phyloP scores from a whole-genome alignment of 2,797 vertebrate genomes.

The Lacerta viridis region DNA sequence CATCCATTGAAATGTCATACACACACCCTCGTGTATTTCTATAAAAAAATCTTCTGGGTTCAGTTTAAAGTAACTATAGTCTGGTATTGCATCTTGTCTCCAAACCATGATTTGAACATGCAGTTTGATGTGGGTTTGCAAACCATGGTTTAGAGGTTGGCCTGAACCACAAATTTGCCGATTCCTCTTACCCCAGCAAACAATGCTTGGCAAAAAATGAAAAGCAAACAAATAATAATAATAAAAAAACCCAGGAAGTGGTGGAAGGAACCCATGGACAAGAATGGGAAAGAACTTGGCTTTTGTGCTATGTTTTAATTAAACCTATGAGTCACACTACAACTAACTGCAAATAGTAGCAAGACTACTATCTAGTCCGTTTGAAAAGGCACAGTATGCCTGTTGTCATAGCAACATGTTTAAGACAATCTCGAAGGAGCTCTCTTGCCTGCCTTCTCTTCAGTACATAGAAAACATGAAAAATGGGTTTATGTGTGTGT shows the following conservation, averaged over 20 bases:
- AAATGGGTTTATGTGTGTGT: accelerated
- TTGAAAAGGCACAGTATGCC: slow-evolving; percentile 17
- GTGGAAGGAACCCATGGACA: too few species aligned
- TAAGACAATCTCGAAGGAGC: slow-evolving; percentile 16
- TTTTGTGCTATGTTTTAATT: not conserved
- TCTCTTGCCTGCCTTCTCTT: not conserved
- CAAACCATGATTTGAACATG: not conserved
- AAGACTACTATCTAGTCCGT: not conserved
- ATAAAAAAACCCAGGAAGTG: not conserved
- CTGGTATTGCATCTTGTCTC: not conserved
- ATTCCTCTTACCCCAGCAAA: not conserved
- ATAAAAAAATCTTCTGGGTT: not conserved
- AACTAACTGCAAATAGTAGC: slow-evolving; percentile 12
- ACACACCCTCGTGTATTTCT: not conserved
- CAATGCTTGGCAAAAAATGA: not conserved
- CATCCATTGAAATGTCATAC: too few species aligned
- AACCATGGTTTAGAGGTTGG: not conserved
- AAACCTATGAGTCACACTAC: not conserved
- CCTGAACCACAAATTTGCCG: not conserved
- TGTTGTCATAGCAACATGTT: slow-evolving; percentile 62
- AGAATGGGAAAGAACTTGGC: not conserved
- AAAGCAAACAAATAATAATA: not conserved
- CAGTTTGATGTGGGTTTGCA: not conserved
- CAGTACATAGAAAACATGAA: slow-evolving; percentile 12
- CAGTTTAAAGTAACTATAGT: not conserved